Evolutionary conservation across 37 sponge, comb jelly and placozoan genomes (phyloP).

Genomic region (Amphimedon queenslandica): DNA sequence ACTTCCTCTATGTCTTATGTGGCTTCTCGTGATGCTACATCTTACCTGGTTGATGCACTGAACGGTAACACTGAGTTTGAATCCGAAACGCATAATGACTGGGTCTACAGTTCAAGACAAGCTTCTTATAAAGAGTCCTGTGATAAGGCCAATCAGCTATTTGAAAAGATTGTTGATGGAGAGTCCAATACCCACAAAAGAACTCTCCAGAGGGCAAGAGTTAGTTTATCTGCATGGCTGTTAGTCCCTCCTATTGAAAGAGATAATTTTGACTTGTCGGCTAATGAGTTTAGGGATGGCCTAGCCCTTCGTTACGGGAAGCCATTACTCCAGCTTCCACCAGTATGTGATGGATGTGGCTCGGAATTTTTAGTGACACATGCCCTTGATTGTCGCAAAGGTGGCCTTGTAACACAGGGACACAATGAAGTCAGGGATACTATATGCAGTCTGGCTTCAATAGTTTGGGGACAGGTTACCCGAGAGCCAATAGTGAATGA

Average conservation of each 20-base stretch:
- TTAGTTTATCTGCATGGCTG: too few relatives aligned
- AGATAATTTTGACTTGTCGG: conserved; percentile 35
- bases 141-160: neutral
- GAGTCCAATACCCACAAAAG: conserved; percentile 5
- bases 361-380: conserved; percentile 27
- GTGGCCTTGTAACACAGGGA: conserved; percentile 25
- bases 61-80: conserved; percentile 3
- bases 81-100: neutral
- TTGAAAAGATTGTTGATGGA: neutral
- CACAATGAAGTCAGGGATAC: conserved; percentile 53
- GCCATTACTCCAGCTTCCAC: conserved; percentile 26
- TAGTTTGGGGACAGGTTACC: conserved; percentile 23
- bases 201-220: conserved; percentile 16
- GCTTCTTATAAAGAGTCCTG: neutral
- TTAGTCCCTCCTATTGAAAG: conserved; percentile 27
- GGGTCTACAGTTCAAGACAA: neutral
- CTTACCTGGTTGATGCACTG: neutral
- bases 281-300: conserved; percentile 36
- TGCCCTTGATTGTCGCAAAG: conserved; percentile 35
- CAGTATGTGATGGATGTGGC: conserved; percentile 40
- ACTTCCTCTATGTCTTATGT: neutral
- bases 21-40: neutral
- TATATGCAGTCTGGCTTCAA: conserved; percentile 31
- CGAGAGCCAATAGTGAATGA: conserved; percentile 40
- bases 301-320: conserved; percentile 20